Base-by-base conservation (phyloP, 2,888 invertebrate species). In the Malthinus flaveolus region DNA sequence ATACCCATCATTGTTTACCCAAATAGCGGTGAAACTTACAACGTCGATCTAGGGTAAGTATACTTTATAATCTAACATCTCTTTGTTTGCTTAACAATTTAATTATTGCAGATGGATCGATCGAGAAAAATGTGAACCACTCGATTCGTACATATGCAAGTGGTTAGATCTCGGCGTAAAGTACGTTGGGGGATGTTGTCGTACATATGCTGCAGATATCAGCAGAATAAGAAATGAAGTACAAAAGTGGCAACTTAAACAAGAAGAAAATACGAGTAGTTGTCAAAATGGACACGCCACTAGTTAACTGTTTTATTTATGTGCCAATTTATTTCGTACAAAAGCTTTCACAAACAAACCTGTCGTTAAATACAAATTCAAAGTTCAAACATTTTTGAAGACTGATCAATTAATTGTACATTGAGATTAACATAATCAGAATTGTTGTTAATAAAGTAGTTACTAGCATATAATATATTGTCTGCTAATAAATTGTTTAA, bases 151-250 rank as follows among this genome's bases (percentile, higher is more conserved):
- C 73, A 85, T 94, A 7, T 82, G 84, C 12, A 87, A 89, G 69
- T 97, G 96, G 96, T 75, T 91, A 50, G 84, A 88, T 56, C 77
- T 89, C 44, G 95, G 95, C 0, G 91, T 91, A 33, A 85, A 85
- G 51, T 92, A 91, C 75, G 85, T 97, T 42, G 96, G 97, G 13
- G 97, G 97, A 0, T 97, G 97, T 71, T 97, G 97, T 76, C 84
- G 94, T 66, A 91, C 94, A 0, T 88, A 88, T 69, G 90, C 94
- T 1, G 83, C 87, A 0, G 93, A 95, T 74, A 88, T 96, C 33
- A 82, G 83, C 7, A 84, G 86, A 65, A 91, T 94, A 68, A 82
- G 85, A 52, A 84, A 85, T 68, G 84, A 86, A 73, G 86, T 89
- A 54, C 74, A 77, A 54, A 77, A 75, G 59, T 83, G 82, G 82